Conservation (phyloP, 2,113 vertebrate genomes). For the Caloenas nicobarica region DNA sequence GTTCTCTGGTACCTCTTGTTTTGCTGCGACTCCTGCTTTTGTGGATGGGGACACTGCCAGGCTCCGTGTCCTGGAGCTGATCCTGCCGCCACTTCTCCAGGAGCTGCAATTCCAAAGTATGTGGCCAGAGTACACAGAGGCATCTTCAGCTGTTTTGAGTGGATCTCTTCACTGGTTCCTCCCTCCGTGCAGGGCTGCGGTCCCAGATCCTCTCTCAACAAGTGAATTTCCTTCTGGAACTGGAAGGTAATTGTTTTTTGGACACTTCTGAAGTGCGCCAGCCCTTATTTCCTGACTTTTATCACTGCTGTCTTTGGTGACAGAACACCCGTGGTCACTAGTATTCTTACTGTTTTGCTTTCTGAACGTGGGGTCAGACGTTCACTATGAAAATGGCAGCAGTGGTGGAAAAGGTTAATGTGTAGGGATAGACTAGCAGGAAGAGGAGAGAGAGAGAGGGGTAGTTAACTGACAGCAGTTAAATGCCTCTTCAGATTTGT, state of each 20-base stretch:
- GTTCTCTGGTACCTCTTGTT: not conserved
- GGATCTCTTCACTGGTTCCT: not conserved
- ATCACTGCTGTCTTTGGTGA: not conserved
- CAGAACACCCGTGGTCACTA: accelerated
- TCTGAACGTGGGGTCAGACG: not conserved
- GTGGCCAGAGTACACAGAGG: not conserved
- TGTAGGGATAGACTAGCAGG: not conserved
- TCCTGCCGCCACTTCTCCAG: not conserved
- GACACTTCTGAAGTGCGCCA: not conserved
- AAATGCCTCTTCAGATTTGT: not conserved
- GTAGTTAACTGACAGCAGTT: not conserved
- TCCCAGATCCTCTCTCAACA: not conserved
- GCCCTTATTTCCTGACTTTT: not conserved
- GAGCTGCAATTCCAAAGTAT: not conserved
- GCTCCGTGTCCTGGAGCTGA: not conserved
- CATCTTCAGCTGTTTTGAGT: not conserved
- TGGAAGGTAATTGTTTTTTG: not conserved
- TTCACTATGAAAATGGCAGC: not conserved
- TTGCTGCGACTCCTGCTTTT: not conserved
- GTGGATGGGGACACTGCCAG: not conserved
- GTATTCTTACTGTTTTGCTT: not conserved
- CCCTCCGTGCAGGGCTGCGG: not conserved
- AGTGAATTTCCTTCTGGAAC: not conserved
- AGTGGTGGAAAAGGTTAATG: not conserved
- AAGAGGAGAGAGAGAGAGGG: accelerated